Percentiles rank a stretch among this genome's conserved stretches.
Evolutionary conservation across 2,113 vertebrate genomes (phyloP).

Genomic region (Nansenia antarctica): DNA sequence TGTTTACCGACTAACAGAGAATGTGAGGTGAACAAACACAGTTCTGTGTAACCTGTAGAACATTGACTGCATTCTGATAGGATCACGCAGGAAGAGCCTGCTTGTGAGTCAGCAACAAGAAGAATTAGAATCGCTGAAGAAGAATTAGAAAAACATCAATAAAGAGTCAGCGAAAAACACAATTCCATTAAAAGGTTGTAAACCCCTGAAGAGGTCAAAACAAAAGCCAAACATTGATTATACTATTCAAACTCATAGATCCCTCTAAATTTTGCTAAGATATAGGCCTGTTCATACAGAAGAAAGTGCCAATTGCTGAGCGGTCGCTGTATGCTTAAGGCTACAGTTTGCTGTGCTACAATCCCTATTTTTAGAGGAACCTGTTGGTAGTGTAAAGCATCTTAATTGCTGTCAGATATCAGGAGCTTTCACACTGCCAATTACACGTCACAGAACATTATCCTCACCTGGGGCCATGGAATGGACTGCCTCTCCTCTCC

Average conservation of each 20-base stretch:
- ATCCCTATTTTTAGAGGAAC: conserved; percentile 21
- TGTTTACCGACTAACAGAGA: not conserved
- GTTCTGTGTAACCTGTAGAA: not conserved
- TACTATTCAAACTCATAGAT: conserved; percentile 9
- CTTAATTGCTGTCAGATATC: conserved; percentile 46
- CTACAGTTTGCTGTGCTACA: no score
- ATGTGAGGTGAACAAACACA: not conserved
- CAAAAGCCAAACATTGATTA: not conserved
- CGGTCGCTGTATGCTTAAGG: conserved; percentile 29
- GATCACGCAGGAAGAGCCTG: not conserved
- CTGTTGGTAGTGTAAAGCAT: conserved; percentile 20
- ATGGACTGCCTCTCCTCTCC: conserved; percentile 32
- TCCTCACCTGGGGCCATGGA: conserved; percentile 46
- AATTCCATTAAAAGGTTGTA: not conserved
- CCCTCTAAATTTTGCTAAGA: not conserved
- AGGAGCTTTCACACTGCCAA: conserved; percentile 27
- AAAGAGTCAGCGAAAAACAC: conserved; percentile 7
- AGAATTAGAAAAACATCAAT: not conserved
- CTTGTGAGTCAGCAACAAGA: conserved; percentile 25
- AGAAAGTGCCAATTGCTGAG: conserved; percentile 10
- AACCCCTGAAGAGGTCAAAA: not conserved
- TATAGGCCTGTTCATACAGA: no score
- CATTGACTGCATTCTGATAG: conserved; percentile 1
- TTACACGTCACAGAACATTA: conserved; percentile 28
- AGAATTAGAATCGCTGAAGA: not conserved